Conservation (phyloP, 1,140 invertebrate species). For the Dinothrombium tinctorium region DNA sequence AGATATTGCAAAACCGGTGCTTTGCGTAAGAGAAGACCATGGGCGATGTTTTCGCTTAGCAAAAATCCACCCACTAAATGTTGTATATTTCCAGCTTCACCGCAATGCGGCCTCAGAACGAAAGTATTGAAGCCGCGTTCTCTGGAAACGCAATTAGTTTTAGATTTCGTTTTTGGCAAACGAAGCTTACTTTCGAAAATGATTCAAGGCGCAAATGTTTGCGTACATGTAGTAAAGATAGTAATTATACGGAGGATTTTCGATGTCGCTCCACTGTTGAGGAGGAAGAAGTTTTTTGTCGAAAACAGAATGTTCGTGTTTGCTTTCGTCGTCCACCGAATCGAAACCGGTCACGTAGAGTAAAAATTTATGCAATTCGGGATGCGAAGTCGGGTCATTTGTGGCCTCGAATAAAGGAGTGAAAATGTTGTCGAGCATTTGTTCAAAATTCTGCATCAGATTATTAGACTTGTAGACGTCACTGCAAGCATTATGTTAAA, state of each 20-base stretch:
- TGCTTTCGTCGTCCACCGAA: conserved; percentile 97
- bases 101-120: conserved; percentile 87
- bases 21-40: conserved; percentile 84
- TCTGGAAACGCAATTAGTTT: conserved; percentile 25
- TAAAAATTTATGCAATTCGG: conserved; percentile 77
- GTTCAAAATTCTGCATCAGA: conserved; percentile 78
- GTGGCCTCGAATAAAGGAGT: conserved; percentile 86
- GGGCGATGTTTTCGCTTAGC: conserved; percentile 96
- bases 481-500: too few species aligned
- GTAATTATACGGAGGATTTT: conserved; percentile 96
- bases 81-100: conserved; percentile 88
- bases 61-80: conserved; percentile 89
- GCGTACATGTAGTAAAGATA: conserved; percentile 97
- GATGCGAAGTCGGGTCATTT: conserved; percentile 69
- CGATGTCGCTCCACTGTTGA: conserved; percentile 55
- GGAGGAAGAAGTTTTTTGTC: conserved; percentile 62
- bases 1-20: conserved; percentile 93
- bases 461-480: conserved; percentile 95
- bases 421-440: conserved; percentile 89
- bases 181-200: conserved; percentile 52
- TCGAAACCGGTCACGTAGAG: conserved; percentile 76
- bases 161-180: not conserved
- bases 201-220: conserved; percentile 83
- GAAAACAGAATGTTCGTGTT: conserved; percentile 84
- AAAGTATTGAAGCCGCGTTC: conserved; percentile 84